Evolutionary conservation across 1,140 invertebrate genomes (phyloP).

Genomic region (Hypsibius dujardini): DNA sequence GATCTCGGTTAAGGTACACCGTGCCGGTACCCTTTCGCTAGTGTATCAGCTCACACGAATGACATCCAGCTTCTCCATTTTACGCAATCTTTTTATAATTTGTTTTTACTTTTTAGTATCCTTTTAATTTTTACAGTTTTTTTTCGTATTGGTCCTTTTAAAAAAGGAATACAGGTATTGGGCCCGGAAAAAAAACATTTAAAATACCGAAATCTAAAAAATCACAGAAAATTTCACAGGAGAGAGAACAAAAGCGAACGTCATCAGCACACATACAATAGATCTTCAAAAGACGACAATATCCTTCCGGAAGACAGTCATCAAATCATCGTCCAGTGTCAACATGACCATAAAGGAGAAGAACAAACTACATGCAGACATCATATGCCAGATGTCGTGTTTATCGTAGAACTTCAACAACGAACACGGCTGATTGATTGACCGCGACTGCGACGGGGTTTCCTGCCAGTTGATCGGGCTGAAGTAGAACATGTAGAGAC

Average conservation of each 20-base stretch:
- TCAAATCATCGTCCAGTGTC: slow-evolving; percentile 58
- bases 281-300: slow-evolving; percentile 53
- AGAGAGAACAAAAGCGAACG: background rate
- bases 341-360: slow-evolving; percentile 58
- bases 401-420: slow-evolving; percentile 61
- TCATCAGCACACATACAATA: background rate
- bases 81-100: background rate
- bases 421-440: slow-evolving; percentile 53
- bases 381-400: slow-evolving; percentile 75
- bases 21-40: too few relatives aligned
- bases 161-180: background rate
- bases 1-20: too few relatives aligned
- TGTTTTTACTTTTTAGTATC: background rate
- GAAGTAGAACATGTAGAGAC: slow-evolving; percentile 52
- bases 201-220: background rate
- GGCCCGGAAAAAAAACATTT: background rate
- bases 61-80: slow-evolving; percentile 3
- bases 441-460: slow-evolving; percentile 57
- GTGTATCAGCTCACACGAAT: background rate
- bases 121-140: background rate
- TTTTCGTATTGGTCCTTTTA: background rate
- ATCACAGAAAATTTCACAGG: background rate
- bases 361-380: slow-evolving; percentile 65
- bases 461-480: slow-evolving; percentile 24
- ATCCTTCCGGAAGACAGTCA: slow-evolving; percentile 42